Percentiles rank a stretch among this genome's conserved stretches.
phyloP scores from a whole-genome alignment of 2,797 vertebrate species.

The Emydoidea blandingii region DNA sequence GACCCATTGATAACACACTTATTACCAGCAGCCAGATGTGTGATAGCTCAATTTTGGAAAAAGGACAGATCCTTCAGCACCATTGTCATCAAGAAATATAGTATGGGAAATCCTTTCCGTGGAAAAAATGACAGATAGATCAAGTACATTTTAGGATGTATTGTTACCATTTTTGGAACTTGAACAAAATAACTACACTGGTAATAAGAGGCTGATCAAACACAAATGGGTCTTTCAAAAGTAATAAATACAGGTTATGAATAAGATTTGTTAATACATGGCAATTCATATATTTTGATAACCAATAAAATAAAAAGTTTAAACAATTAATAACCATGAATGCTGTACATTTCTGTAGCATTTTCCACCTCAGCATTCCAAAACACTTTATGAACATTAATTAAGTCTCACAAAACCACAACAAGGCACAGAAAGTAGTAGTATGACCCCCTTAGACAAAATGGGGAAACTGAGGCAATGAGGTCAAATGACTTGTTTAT shows the following conservation, averaged over 20 bases:
- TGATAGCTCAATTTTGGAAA: neutral
- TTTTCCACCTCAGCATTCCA: conserved; percentile 19
- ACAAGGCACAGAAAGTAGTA: neutral
- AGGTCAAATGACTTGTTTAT: neutral
- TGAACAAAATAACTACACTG: neutral
- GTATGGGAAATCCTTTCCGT: neutral
- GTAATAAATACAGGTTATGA: neutral
- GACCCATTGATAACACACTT: neutral
- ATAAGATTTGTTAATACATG: neutral
- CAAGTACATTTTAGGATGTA: conserved; percentile 4
- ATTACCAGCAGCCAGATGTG: neutral
- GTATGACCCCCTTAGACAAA: neutral
- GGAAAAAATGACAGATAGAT: neutral
- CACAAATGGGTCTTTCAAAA: neutral
- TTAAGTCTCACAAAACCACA: neutral
- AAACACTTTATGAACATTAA: neutral
- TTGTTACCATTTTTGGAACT: conserved; percentile 4
- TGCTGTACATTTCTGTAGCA: neutral
- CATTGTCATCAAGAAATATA: neutral
- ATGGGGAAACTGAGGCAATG: neutral
- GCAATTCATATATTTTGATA: neutral
- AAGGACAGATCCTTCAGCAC: neutral
- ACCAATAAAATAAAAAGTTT: conserved; percentile 4
- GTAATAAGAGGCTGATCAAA: neutral
- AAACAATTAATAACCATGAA: neutral